Percentiles rank a stretch among this genome's conserved stretches.
These are phyloP conservation scores for Trichechus manatus DNA, from an alignment of 2,113 vertebrate genomes.

Conservation along the genomic window DNA sequence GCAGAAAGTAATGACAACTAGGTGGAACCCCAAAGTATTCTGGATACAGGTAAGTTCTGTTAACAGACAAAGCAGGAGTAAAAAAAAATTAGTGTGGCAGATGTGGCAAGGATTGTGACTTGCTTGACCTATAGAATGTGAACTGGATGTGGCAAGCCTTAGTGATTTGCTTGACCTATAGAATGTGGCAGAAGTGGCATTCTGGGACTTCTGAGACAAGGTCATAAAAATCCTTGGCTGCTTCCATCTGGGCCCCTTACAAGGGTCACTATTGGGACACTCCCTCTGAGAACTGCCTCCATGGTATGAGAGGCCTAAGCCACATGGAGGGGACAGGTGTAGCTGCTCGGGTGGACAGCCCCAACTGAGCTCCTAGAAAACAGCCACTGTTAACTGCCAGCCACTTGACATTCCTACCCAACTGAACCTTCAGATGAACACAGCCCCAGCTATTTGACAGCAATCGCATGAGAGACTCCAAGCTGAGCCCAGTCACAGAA, in stretches of 20 bases:
- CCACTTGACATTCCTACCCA: background rate
- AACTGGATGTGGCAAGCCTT: background rate
- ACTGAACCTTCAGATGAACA: background rate
- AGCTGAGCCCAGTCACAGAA: background rate
- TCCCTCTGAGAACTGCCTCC: background rate
- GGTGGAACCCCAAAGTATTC: background rate
- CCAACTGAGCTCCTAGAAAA: background rate
- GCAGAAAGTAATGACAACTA: background rate
- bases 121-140: background rate
- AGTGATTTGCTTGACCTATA: background rate
- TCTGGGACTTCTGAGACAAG: background rate
- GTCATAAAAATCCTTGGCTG: background rate
- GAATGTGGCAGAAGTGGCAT: background rate
- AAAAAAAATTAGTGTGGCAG: background rate
- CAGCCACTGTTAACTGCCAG: background rate
- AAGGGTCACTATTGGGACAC: background rate
- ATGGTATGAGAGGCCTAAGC: background rate
- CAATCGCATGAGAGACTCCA: background rate
- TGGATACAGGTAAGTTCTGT: background rate
- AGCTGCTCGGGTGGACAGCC: background rate
- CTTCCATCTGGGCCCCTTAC: background rate
- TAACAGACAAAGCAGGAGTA: background rate
- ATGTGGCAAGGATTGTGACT: background rate
- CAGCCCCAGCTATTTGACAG: background rate
- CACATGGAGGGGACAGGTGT: background rate